Evolutionary conservation across 2,888 invertebrate genomes (phyloP), one percentile per base, ranked within the genome.

Genomic region (Clivina fossor): DNA sequence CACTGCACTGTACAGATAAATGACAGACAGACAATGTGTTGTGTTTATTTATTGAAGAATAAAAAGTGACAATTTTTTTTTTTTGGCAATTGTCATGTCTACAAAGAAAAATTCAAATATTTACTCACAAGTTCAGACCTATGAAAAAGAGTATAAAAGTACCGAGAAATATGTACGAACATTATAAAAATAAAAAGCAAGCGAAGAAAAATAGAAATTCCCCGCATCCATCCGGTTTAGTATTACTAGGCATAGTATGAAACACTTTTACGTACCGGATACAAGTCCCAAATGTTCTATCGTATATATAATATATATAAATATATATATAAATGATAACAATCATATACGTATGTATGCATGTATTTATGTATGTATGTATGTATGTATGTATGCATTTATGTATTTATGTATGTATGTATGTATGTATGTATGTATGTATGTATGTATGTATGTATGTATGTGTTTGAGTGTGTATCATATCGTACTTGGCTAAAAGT

Each of bases 111-210:
- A 55, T 24, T 55, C 20, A 55, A 38, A 20, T 38, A 38, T 50
- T 16, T 55, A 55, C 55, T n/a, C n/a, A 55, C 55, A 40, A 47
- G 22, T 55, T 55, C 47, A 47, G 55, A 55, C 47, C 47, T 55
- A 47, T 55, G 44, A 30, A n/a, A 55, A 55, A 47, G 47, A 46
- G 55, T 55, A 55, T 47, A 55, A 55, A 55, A 55, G 38, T 55
- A 55, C 47, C 47, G 47, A 46, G 55, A 47, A 47, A 55, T 55
- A 55, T 55, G 44, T 13, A 40, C 47, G 46, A 53, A 43, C 46
- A 55, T 44, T 55, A 47, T 47, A 47, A 38, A 55, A 47, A 47
- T 47, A 55, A 54, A 55, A 43, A 41, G n/a, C n/a, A n/a, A 51
- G 26, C 26, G 43, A 38, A 28, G 22, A 40, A 55, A 38, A 54